These are phyloP conservation scores for Diceros bicornis DNA, from an alignment of 2,797 vertebrate species.

Conservation along the genomic window DNA sequence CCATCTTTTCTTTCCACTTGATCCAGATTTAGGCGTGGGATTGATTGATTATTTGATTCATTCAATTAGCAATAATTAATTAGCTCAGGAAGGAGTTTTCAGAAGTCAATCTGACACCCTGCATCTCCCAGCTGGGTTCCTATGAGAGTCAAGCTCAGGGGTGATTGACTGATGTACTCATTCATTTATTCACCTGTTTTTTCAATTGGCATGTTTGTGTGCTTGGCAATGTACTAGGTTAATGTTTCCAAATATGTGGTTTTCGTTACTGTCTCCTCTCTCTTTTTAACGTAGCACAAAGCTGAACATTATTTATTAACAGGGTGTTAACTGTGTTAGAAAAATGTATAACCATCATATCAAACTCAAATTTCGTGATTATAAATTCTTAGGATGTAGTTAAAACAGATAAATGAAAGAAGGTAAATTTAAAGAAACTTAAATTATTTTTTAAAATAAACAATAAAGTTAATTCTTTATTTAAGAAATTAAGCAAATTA, in stretches of 20 bases:
- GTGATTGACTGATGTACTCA: constrained; percentile 2
- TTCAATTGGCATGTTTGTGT: neutral
- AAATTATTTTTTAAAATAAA: neutral
- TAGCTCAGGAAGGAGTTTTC: constrained; percentile 50
- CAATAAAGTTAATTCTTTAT: too few species aligned
- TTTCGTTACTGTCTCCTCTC: neutral
- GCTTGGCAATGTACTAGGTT: neutral
- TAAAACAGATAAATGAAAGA: constrained; percentile 1
- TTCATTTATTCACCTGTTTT: constrained; percentile 40
- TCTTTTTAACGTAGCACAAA: neutral
- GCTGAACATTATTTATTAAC: neutral
- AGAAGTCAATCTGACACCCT: constrained; percentile 28
- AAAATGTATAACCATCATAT: neutral
- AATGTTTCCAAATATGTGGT: neutral
- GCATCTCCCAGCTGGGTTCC: neutral
- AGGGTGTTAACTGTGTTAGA: neutral
- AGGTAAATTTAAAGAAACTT: neutral
- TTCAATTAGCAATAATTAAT: constrained; percentile 32
- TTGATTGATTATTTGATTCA: neutral
- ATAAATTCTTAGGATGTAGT: neutral
- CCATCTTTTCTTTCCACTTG: neutral
- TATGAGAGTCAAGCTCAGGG: neutral
- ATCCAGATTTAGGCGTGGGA: neutral
- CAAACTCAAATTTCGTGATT: neutral
- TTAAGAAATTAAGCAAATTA: too few species aligned